Conservation (phyloP, 2,888 invertebrate species). For the Alloscopus bannaensis region DNA sequence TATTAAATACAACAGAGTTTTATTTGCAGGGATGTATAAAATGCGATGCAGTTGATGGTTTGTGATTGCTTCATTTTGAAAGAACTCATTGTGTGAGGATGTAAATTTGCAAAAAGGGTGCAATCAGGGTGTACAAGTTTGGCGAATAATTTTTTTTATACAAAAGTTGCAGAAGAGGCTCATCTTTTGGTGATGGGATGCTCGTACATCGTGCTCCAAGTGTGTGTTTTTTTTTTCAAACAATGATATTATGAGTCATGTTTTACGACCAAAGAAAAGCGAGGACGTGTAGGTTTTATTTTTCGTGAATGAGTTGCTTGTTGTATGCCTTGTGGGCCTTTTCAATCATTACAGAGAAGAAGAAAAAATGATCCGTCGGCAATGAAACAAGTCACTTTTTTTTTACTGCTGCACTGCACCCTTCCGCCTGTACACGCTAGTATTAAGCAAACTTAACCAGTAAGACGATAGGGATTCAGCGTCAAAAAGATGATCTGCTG, state of each 20-base stretch:
- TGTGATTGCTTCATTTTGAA: neutral
- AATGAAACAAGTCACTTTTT: too few species aligned
- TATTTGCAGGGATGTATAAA: neutral
- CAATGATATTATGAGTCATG: conserved; percentile 23
- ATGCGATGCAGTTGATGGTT: neutral
- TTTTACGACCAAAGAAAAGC: neutral
- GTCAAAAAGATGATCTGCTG: conserved; percentile 42
- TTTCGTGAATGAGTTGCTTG: conserved; percentile 21
- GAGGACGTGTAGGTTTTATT: too few species aligned
- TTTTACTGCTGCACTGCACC: conserved; percentile 29
- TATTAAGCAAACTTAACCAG: too few species aligned
- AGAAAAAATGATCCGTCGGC: conserved; percentile 36
- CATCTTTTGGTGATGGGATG: too few species aligned
- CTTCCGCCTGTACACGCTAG: too few species aligned
- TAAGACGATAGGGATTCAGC: too few species aligned
- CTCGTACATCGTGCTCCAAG: too few species aligned
- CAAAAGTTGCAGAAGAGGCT: too few species aligned
- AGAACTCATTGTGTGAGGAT: neutral
- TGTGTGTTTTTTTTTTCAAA: neutral
- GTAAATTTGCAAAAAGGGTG: neutral
- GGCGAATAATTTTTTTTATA: too few species aligned
- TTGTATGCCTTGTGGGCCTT: conserved; percentile 9
- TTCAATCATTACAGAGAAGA: conserved; percentile 22
- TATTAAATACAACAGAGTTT: neutral
- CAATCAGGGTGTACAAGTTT: too few species aligned